Evolutionary conservation across 2,797 vertebrate species (phyloP), one percentile per base, ranked within the genome.

Genomic region (Harpagifer antarcticus): DNA sequence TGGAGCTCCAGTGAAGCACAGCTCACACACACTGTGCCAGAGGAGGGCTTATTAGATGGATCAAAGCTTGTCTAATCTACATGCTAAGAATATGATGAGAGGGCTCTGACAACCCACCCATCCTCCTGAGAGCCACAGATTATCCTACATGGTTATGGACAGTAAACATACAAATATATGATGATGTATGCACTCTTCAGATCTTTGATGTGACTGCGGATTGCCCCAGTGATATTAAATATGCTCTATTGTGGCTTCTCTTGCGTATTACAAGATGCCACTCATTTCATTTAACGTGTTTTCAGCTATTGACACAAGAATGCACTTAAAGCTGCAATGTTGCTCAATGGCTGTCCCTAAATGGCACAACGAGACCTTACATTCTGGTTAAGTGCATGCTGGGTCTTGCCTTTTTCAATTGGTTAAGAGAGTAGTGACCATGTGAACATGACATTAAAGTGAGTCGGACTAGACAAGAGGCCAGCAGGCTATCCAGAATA

Each of bases 1-100:
- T 48, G 70, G 70, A 70, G 73, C 63, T 74, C 52, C 52, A 49
- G 48, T 71, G 65, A 76, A 56, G 76, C 86, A 50, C 33, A 57
- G 71, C 82, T 78, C 79, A 78, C 68, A 58, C 68, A 73, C 61
- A 45, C 37, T 73, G 48, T 55, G 81, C 82, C 72, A 69, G 67
- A 76, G 55, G 76, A 79, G 6, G 68, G 71, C 72, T 83, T 78
- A 86, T 88, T 78, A 88, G 61, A 68, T 23, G 81, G 83, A 88
- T 89, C 81, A 89, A 84, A 87, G 86, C 79, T 45, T 37, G 47
- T 76, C 72, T 88, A 83, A 89, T 87, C 73, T 79, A 74, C 71
- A 79, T 79, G 68, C 76, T 84, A 73, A 82, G 82, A 88, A 86
- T 76, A 83, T 74, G 84, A 81, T 62, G 68, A 78, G 82, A 74